These are phyloP conservation scores for Oceanodroma leucorhoa DNA, from an alignment of 2,797 vertebrate genomes.

Conservation along the genomic window DNA sequence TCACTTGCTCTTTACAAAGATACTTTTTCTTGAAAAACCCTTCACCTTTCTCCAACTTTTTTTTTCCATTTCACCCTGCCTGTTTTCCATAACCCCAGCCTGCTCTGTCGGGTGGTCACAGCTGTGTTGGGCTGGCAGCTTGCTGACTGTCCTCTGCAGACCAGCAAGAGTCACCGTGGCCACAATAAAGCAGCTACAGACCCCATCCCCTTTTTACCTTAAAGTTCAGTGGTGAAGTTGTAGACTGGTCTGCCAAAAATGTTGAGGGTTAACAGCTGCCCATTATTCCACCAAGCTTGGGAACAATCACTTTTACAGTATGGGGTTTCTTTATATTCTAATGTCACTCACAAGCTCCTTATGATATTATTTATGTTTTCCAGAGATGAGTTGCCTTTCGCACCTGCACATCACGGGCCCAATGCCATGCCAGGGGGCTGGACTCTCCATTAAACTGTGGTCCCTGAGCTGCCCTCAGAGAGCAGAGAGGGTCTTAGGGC, in stretches of 20 bases:
- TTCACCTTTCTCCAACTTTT: background rate
- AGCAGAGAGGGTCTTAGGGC: background rate
- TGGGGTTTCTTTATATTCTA: background rate
- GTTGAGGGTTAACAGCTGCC: background rate
- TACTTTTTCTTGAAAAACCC: background rate
- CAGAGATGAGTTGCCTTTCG: background rate
- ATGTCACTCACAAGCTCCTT: background rate
- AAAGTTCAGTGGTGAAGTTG: background rate
- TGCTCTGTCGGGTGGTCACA: background rate
- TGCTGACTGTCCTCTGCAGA: background rate
- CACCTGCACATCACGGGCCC: background rate
- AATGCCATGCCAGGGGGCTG: background rate
- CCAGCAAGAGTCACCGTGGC: accelerated
- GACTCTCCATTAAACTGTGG: background rate
- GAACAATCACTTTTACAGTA: background rate
- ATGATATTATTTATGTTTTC: background rate
- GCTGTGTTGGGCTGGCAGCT: background rate
- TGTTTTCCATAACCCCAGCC: background rate
- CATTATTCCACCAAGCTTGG: background rate
- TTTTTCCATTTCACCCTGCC: background rate
- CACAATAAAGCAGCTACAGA: background rate
- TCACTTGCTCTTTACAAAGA: background rate
- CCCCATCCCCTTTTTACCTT: background rate
- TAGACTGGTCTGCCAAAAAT: background rate
- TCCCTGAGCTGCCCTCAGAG: background rate